phyloP scores from a whole-genome alignment of 2,888 invertebrate species.

The Panzeria rudis region DNA sequence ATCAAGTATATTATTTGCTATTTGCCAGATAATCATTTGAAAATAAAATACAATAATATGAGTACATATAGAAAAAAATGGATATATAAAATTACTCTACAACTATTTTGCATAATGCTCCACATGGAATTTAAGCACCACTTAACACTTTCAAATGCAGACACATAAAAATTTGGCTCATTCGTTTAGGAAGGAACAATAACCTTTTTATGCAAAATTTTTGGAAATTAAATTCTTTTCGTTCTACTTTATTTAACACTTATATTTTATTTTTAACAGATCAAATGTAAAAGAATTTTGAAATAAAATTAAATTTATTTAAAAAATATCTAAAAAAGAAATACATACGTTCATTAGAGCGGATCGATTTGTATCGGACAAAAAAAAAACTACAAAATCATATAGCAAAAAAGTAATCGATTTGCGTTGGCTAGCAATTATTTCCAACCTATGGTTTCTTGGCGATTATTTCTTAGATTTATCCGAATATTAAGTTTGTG shows the following conservation, averaged over 20 bases:
- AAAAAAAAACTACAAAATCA: too few species aligned
- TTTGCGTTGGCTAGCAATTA: too few species aligned
- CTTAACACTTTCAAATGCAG: slow-evolving; percentile 58
- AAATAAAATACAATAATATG: slow-evolving; percentile 22
- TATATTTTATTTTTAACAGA: slow-evolving; percentile 12
- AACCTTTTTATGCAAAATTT: slow-evolving; percentile 34
- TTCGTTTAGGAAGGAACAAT: slow-evolving; percentile 38
- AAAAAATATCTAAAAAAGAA: too few species aligned
- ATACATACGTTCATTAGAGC: too few species aligned
- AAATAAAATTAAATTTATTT: slow-evolving; percentile 19
- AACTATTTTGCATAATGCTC: slow-evolving; percentile 57
- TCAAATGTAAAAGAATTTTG: background rate
- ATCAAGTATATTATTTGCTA: slow-evolving; percentile 36
- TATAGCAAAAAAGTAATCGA: too few species aligned
- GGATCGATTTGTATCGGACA: too few species aligned
- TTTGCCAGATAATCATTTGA: slow-evolving; percentile 51
- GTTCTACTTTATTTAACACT: slow-evolving; percentile 26
- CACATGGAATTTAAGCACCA: slow-evolving; percentile 51
- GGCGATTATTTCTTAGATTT: too few species aligned
- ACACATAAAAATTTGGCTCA: slow-evolving; percentile 51
- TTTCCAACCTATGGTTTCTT: too few species aligned
- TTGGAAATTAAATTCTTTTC: background rate
- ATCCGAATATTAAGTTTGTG: too few species aligned
- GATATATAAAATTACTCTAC: slow-evolving; percentile 20
- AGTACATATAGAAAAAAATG: background rate